phyloP scores from a whole-genome alignment of 2,888 invertebrate genomes.

The Alsophila aescularia region DNA sequence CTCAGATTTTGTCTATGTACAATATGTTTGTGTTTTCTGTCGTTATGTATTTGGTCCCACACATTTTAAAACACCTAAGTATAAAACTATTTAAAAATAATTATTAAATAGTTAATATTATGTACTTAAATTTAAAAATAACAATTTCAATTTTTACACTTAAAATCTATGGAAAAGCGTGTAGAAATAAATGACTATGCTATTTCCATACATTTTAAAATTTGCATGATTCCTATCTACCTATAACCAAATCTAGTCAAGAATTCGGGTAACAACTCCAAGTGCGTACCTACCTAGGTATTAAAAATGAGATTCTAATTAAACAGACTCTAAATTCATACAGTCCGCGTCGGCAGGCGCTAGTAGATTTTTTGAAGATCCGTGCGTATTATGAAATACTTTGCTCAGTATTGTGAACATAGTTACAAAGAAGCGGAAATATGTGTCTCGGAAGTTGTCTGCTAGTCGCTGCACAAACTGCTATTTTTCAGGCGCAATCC shows the following conservation, averaged over 20 bases:
- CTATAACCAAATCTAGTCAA: neutral
- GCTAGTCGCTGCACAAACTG: too few species aligned
- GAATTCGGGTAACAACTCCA: neutral
- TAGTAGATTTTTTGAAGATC: too few species aligned
- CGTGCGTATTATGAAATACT: too few species aligned
- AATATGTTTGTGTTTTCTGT: neutral
- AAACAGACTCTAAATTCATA: too few species aligned
- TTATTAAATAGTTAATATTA: too few species aligned
- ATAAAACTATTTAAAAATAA: too few species aligned
- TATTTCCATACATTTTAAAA: slow-evolving; percentile 14
- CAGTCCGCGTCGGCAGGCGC: too few species aligned
- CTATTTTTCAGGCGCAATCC: too few species aligned
- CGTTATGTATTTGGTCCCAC: slow-evolving; percentile 25
- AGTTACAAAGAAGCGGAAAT: too few species aligned
- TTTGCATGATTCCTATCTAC: neutral
- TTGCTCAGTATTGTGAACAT: too few species aligned
- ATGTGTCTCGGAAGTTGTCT: too few species aligned
- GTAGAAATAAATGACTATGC: slow-evolving; percentile 10
- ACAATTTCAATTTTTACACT: neutral
- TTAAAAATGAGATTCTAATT: neutral
- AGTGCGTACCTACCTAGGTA: neutral
- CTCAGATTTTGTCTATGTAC: neutral
- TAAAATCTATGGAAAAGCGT: slow-evolving; percentile 12
- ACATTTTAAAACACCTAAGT: slow-evolving; percentile 6
- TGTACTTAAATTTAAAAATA: neutral